These are phyloP conservation scores for Mystacornis crossleyi DNA, from an alignment of 2,113 vertebrate species.

Conservation along the genomic window DNA sequence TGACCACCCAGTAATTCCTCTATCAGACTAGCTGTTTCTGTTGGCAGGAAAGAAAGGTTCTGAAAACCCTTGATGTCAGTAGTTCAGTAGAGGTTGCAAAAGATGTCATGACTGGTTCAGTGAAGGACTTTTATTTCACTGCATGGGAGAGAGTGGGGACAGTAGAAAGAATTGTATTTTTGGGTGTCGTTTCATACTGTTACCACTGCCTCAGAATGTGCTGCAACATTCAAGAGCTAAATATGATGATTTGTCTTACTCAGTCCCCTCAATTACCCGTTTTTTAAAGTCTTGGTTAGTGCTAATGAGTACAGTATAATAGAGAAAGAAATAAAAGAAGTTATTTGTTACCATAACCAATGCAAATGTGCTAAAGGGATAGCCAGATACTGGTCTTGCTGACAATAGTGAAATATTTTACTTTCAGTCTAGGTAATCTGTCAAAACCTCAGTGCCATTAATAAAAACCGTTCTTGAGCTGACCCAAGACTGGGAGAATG, in stretches of 20 bases:
- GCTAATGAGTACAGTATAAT: not conserved
- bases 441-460: not conserved
- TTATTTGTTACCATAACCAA: not conserved
- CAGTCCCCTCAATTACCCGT: not conserved
- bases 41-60: not conserved
- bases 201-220: not conserved
- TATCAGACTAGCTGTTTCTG: not conserved
- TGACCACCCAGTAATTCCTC: not conserved
- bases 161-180: not conserved
- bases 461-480: not conserved
- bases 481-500: not conserved
- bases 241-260: not conserved
- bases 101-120: not conserved
- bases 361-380: not conserved
- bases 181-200: not conserved
- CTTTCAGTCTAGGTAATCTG: not conserved
- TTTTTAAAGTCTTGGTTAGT: not conserved
- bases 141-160: not conserved
- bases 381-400: not conserved
- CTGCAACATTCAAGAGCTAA: not conserved
- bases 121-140: not conserved
- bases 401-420: not conserved
- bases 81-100: not conserved
- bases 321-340: not conserved
- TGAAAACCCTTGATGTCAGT: not conserved